These are phyloP conservation scores for Polyodon spathula DNA, from an alignment of 2,113 vertebrate species.

Conservation along the genomic window DNA sequence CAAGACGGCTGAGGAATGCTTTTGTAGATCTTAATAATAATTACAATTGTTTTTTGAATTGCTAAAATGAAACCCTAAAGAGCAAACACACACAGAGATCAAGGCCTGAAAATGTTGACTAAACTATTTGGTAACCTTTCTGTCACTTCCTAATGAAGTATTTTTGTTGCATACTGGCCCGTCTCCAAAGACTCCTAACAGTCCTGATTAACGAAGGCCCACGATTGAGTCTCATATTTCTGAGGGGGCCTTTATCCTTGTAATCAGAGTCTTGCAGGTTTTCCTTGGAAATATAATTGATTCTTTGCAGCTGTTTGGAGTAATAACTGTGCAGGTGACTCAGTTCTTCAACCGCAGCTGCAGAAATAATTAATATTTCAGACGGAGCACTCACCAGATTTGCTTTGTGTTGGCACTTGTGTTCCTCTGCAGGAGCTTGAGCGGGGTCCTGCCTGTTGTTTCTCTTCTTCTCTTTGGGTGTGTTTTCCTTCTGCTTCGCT, in stretches of 20 bases:
- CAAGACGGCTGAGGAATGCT: no score
- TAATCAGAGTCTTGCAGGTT: constrained; percentile 37
- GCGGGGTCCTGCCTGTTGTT: neutral
- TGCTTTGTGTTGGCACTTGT: constrained; percentile 14
- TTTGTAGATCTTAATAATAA: no score
- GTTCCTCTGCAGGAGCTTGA: neutral
- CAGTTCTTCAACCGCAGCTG: constrained; percentile 47
- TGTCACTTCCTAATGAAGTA: no score
- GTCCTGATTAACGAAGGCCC: constrained; percentile 35
- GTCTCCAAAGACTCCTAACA: constrained; percentile 50
- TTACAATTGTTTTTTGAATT: no score
- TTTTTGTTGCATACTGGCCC: constrained; percentile 47
- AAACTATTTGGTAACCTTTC: no score
- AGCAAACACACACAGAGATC: no score
- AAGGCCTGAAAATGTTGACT: no score
- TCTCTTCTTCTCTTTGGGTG: constrained; percentile 25
- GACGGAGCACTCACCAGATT: constrained; percentile 31
- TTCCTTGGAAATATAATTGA: constrained; percentile 56
- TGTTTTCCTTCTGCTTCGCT: constrained; percentile 27
- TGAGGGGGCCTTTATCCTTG: constrained; percentile 45
- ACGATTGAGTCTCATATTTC: constrained; percentile 40
- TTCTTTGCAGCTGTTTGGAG: constrained; percentile 44
- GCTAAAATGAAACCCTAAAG: no score
- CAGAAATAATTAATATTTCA: constrained; percentile 49
- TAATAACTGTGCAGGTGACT: constrained; percentile 44